phyloP scores from a whole-genome alignment of 1,140 invertebrate species.

The Zaprionus lachaisei region DNA sequence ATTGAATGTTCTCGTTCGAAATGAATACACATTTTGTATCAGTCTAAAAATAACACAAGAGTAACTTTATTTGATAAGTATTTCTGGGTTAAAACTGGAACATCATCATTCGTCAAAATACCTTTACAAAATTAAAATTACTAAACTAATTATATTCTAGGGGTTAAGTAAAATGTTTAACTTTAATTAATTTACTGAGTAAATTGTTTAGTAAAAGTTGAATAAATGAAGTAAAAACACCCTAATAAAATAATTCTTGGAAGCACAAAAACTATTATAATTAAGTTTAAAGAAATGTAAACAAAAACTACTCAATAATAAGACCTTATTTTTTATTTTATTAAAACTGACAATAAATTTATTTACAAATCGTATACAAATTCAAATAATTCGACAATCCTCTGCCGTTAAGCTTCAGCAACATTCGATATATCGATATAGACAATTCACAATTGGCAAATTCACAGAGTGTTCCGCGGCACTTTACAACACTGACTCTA shows the following conservation, averaged over 20 bases:
- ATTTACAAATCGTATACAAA: neutral
- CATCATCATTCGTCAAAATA: no score
- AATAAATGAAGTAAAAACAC: no score
- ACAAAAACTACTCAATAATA: neutral
- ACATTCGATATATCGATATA: slow-evolving; percentile 36
- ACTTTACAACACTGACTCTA: neutral
- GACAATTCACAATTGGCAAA: neutral
- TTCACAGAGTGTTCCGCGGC: neutral
- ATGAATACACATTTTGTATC: neutral
- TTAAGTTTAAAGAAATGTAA: neutral
- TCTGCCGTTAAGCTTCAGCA: neutral
- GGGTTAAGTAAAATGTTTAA: no score
- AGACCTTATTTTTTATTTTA: neutral
- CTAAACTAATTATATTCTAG: no score
- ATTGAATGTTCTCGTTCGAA: neutral
- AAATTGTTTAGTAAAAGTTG: no score
- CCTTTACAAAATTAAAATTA: no score
- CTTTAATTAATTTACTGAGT: no score
- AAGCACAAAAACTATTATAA: no score
- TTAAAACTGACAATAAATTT: neutral
- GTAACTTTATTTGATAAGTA: neutral
- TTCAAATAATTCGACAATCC: neutral
- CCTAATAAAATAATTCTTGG: no score
- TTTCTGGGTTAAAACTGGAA: accelerated
- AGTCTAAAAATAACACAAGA: neutral